phyloP scores from a whole-genome alignment of 2,797 vertebrate species.

The Neomorphus geoffroyi region DNA sequence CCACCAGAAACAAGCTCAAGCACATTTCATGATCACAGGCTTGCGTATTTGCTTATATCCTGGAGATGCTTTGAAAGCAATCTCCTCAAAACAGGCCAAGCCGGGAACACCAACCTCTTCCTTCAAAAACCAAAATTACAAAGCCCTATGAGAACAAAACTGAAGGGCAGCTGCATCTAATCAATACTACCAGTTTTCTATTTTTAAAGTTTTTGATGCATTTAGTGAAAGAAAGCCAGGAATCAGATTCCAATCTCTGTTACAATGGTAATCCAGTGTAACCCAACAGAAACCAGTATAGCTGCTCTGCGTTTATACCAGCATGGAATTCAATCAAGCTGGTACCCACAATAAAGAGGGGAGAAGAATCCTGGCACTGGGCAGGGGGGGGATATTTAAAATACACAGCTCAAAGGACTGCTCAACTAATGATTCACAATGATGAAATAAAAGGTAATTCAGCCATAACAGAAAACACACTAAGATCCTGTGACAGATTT shows the following conservation, averaged over 20 bases:
- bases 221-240: background rate
- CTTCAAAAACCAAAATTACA: background rate
- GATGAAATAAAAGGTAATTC: background rate
- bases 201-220: background rate
- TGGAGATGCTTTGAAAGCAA: background rate
- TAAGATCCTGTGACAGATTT: fast-evolving
- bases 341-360: background rate
- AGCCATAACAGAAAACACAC: background rate
- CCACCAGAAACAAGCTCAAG: background rate
- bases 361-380: background rate
- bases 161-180: background rate
- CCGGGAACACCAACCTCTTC: background rate
- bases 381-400: background rate
- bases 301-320: background rate
- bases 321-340: background rate
- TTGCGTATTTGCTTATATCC: background rate
- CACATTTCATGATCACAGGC: background rate
- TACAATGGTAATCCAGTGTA: fast-evolving
- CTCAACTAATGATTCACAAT: background rate
- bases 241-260: background rate
- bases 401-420: background rate
- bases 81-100: background rate
- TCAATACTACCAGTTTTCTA: background rate
- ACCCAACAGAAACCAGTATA: background rate
- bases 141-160: background rate